A percentile compares a stretch with the other conserved stretches of the same genome.
These are phyloP conservation scores for Pyrocoelia pectoralis DNA, from an alignment of 2,888 invertebrate species.

Conservation along the genomic window DNA sequence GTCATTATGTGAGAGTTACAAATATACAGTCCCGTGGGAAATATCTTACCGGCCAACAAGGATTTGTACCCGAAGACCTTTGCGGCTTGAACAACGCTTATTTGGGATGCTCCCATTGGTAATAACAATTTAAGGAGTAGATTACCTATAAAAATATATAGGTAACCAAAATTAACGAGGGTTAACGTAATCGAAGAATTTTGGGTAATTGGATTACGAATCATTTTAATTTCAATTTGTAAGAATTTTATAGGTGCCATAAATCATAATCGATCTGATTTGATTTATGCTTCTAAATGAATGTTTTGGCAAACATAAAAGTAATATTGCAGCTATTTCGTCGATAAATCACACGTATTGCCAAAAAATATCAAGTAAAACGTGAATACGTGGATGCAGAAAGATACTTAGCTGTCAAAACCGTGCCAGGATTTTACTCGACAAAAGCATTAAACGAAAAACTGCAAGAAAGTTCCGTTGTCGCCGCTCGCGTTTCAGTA, in stretches of 20 bases:
- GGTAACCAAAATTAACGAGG: too few relatives aligned
- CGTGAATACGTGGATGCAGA: constrained; percentile 20
- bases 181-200: too few relatives aligned
- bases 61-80: neutral
- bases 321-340: constrained; percentile 15
- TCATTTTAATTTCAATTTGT: too few relatives aligned
- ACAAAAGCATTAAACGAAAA: constrained; percentile 36
- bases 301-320: constrained; percentile 15
- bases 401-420: constrained; percentile 29
- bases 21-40: neutral
- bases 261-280: neutral
- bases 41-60: neutral
- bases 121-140: neutral
- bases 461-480: constrained; percentile 35
- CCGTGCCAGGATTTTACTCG: constrained; percentile 35
- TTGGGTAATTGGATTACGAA: too few relatives aligned
- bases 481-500: constrained; percentile 33
- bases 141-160: too few relatives aligned
- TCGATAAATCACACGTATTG: constrained; percentile 21
- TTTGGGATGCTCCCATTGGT: neutral
- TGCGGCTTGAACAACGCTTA: neutral
- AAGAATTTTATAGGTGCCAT: too few relatives aligned
- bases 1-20: constrained; percentile 1
- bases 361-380: constrained; percentile 20
- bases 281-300: constrained; percentile 17